Conservation (phyloP, 2,888 invertebrate genomes). For the Allygus modestus region DNA sequence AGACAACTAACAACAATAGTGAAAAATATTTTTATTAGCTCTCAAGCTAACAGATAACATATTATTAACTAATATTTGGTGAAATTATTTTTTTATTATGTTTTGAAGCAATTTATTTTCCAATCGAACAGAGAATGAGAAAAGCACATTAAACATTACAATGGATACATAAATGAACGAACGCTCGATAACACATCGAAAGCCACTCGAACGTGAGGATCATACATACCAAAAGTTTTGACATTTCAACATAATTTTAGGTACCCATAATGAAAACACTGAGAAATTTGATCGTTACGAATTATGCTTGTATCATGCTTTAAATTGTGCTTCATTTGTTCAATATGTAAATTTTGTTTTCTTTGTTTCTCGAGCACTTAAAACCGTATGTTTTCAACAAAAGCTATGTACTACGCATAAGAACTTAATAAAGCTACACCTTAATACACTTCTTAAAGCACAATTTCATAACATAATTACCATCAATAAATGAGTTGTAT, state of each 20-base stretch:
- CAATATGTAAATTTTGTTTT: not conserved
- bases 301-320: not conserved
- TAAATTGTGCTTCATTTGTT: not conserved
- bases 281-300: slow-evolving; percentile 6
- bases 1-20: slow-evolving; percentile 58
- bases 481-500: not conserved
- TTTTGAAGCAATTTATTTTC: slow-evolving; percentile 41
- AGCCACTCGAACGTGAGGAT: slow-evolving; percentile 43
- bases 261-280: slow-evolving; percentile 4
- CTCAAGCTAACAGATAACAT: slow-evolving; percentile 58
- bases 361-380: not conserved
- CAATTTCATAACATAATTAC: slow-evolving; percentile 30
- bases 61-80: slow-evolving; percentile 59
- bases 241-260: not conserved
- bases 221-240: not conserved
- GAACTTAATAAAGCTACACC: slow-evolving; percentile 40
- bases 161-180: slow-evolving; percentile 39
- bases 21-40: slow-evolving; percentile 60
- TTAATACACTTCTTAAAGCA: slow-evolving; percentile 20
- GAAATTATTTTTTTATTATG: slow-evolving; percentile 44
- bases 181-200: slow-evolving; percentile 32
- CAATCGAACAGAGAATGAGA: slow-evolving; percentile 28
- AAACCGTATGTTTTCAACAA: not conserved
- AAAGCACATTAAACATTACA: slow-evolving; percentile 60
- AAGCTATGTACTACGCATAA: slow-evolving; percentile 9